A percentile compares a stretch with the other conserved stretches of the same genome.
phyloP scores from a whole-genome alignment of 2,797 vertebrate genomes.

The Anas flavirostris region DNA sequence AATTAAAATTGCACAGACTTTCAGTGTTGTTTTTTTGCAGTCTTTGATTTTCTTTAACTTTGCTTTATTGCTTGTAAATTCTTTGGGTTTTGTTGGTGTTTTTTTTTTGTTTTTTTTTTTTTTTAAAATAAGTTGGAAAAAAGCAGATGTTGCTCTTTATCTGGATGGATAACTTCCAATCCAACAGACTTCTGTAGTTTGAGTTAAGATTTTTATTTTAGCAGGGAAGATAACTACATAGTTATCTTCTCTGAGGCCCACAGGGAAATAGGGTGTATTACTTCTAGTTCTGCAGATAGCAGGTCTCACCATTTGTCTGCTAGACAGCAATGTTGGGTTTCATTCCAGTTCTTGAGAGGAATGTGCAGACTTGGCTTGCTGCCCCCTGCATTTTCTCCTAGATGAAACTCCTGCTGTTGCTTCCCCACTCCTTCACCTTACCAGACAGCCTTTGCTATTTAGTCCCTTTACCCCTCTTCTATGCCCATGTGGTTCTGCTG shows the following conservation, averaged over 20 bases:
- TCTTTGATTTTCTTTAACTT: not conserved
- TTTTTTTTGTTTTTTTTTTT: not conserved
- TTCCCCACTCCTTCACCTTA: not conserved
- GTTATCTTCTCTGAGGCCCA: not conserved
- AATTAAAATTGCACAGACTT: slow-evolving; percentile 6
- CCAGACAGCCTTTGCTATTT: not conserved
- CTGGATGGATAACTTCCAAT: slow-evolving; percentile 27
- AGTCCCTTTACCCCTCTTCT: not conserved
- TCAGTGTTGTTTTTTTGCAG: not conserved
- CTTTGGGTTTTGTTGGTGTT: not conserved
- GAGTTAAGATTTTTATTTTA: slow-evolving; percentile 7
- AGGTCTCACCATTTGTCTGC: slow-evolving; percentile 21
- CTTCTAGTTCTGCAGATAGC: not conserved
- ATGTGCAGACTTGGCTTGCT: not conserved
- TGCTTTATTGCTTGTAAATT: slow-evolving; percentile 40
- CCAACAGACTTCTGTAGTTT: not conserved
- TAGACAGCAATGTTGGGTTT: slow-evolving; percentile 16
- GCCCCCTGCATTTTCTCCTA: not conserved
- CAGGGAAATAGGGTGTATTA: slow-evolving; percentile 2
- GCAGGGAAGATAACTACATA: not conserved
- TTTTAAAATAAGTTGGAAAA: not conserved
- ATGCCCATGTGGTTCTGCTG: not conserved
- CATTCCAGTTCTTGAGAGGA: slow-evolving; percentile 1
- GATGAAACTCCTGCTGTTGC: not conserved
- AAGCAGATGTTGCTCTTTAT: slow-evolving; percentile 36